phyloP scores from a whole-genome alignment of 2,113 vertebrate genomes.

The Struthidea cinerea region DNA sequence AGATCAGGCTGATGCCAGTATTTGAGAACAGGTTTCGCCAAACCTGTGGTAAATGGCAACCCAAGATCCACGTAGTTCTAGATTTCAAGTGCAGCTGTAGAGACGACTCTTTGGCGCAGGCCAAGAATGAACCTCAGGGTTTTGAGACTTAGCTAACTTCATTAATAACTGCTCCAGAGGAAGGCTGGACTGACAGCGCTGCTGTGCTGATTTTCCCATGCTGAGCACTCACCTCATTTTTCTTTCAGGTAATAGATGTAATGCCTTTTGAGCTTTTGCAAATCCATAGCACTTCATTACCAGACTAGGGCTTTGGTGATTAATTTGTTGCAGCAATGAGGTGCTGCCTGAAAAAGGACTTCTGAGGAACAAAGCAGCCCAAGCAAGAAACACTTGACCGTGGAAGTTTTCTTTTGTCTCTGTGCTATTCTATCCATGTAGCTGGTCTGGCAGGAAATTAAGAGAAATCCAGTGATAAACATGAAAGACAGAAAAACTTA shows the following conservation, averaged over 20 bases:
- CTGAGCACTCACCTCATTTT: slow-evolving; percentile 44
- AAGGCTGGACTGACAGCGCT: not conserved
- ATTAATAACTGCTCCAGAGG: not conserved
- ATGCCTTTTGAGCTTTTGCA: slow-evolving; percentile 5
- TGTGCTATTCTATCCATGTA: not conserved
- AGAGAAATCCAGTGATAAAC: not conserved
- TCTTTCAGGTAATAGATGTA: slow-evolving; percentile 34
- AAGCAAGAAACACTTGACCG: not conserved
- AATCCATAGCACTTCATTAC: slow-evolving; percentile 61
- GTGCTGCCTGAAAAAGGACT: slow-evolving; percentile 50
- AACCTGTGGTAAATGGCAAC: not conserved
- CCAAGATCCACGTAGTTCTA: not conserved
- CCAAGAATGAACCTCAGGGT: not conserved
- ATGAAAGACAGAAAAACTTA: not conserved
- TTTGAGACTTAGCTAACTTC: not conserved
- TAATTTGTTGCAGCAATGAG: slow-evolving; percentile 52
- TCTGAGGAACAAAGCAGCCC: slow-evolving; percentile 1
- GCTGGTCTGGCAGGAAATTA: not conserved
- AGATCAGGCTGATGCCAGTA: not conserved
- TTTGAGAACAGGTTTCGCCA: not conserved
- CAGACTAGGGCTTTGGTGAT: slow-evolving; percentile 2
- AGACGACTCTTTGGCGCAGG: not conserved
- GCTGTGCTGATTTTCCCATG: not conserved
- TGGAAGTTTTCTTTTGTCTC: slow-evolving; percentile 15
- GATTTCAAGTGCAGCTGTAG: not conserved